Percentiles rank a stretch among this genome's conserved stretches.
These are phyloP conservation scores for Fopius arisanus DNA, from an alignment of 1,140 invertebrate genomes.

Conservation along the genomic window DNA sequence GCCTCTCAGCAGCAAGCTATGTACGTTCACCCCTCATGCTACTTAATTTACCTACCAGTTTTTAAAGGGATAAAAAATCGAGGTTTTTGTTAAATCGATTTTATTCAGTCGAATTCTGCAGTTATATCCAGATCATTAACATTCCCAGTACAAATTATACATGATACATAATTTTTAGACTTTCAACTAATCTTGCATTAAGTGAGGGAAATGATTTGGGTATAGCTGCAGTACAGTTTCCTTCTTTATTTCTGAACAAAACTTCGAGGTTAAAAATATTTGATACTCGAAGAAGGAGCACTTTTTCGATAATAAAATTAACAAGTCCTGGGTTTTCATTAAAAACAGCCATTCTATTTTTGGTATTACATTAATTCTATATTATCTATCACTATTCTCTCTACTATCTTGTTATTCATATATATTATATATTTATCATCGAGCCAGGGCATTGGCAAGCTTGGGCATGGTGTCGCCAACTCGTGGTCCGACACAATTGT, in stretches of 20 bases:
- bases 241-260: slow-evolving; percentile 42
- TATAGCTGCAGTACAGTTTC: slow-evolving; percentile 59
- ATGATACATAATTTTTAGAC: too few species aligned
- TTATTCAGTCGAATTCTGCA: slow-evolving; percentile 26
- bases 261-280: slow-evolving; percentile 40
- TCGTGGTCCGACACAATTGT: slow-evolving; percentile 42
- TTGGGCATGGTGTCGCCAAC: slow-evolving; percentile 67
- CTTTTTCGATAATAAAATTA: slow-evolving; percentile 49
- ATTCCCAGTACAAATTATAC: too few species aligned
- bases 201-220: slow-evolving; percentile 48
- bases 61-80: slow-evolving; percentile 31
- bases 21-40: slow-evolving; percentile 74
- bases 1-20: slow-evolving; percentile 88
- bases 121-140: slow-evolving; percentile 32
- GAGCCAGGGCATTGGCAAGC: slow-evolving; percentile 86
- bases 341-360: slow-evolving; percentile 8
- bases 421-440: slow-evolving; percentile 51
- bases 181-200: too few species aligned
- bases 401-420: slow-evolving; percentile 21
- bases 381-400: slow-evolving; percentile 22
- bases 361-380: slow-evolving; percentile 24
- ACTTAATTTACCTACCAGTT: slow-evolving; percentile 58
- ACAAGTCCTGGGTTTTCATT: slow-evolving; percentile 28
- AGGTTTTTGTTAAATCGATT: slow-evolving; percentile 19
- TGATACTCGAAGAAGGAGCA: slow-evolving; percentile 57